Conservation (phyloP, 1,140 invertebrate genomes). For the Drosophila lacteicornis region DNA sequence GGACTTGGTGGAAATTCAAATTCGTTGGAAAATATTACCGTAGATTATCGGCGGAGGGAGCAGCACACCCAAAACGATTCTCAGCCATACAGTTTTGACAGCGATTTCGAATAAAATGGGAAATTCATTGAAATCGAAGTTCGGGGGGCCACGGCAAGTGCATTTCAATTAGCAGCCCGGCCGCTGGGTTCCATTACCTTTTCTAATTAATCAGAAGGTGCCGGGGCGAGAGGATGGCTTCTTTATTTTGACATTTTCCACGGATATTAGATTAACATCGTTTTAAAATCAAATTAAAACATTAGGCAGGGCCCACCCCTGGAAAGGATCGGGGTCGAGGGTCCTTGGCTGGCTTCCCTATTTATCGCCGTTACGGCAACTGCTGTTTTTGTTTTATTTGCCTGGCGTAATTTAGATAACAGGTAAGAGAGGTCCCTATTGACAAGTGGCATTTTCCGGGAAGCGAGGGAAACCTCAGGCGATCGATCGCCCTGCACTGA, state of each 20-base stretch:
- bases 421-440: conserved; percentile 73
- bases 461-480: conserved; percentile 56
- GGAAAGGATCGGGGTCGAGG: conserved; percentile 6
- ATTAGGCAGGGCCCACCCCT: conserved; percentile 74
- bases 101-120: conserved; percentile 78
- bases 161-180: conserved; percentile 74
- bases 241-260: conserved; percentile 85
- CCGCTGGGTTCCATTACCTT: conserved; percentile 45
- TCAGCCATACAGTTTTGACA: conserved; percentile 75
- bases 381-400: conserved; percentile 79
- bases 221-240: conserved; percentile 16
- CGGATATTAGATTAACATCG: conserved; percentile 84
- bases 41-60: conserved; percentile 52
- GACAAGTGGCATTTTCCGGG: conserved; percentile 84
- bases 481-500: conserved; percentile 44
- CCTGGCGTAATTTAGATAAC: conserved; percentile 84
- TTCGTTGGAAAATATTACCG: conserved; percentile 82
- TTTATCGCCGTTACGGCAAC: conserved; percentile 69
- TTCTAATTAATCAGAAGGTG: conserved; percentile 69
- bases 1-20: conserved; percentile 45
- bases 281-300: conserved; percentile 85
- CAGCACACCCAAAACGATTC: conserved; percentile 50
- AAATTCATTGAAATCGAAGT: conserved; percentile 82
- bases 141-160: conserved; percentile 66
- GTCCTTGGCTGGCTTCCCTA: conserved; percentile 39